These are phyloP conservation scores for Eidolon helvum DNA, from an alignment of 2,113 vertebrate genomes.

Conservation along the genomic window DNA sequence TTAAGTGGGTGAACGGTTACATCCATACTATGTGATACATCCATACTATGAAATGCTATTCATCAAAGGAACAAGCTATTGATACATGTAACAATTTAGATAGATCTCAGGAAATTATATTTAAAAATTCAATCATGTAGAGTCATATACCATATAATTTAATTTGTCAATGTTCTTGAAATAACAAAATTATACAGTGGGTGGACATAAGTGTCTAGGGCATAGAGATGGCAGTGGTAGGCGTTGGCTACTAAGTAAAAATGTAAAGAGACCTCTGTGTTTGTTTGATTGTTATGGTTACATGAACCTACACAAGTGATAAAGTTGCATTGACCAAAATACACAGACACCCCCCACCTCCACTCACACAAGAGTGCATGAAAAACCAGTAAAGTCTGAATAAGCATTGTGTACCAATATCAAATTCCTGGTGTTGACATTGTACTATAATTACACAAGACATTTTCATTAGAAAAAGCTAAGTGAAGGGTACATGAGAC, in stretches of 20 bases:
- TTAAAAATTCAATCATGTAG: not conserved
- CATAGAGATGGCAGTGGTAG: not conserved
- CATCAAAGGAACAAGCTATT: not conserved
- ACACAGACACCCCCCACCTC: not conserved
- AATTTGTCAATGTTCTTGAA: not conserved
- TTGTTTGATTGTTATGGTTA: not conserved
- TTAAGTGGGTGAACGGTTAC: not conserved
- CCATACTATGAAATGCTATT: not conserved
- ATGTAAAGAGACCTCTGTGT: not conserved
- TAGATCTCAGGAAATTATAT: not conserved
- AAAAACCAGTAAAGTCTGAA: not conserved
- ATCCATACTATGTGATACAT: too few species aligned
- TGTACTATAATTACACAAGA: too few species aligned
- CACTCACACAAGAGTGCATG: not conserved
- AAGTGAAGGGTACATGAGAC: too few species aligned
- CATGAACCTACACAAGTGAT: not conserved
- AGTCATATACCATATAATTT: not conserved
- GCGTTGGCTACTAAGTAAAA: not conserved
- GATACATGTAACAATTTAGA: not conserved
- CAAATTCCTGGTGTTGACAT: too few species aligned
- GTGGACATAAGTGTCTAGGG: not conserved
- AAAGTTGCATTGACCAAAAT: not conserved
- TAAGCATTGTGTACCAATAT: not conserved
- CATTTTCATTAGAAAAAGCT: too few species aligned
- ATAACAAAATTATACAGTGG: not conserved